A percentile compares a stretch with the other conserved stretches of the same genome.
Conservation (phyloP, 2,797 vertebrate species). For the Lepus oiostolus region DNA sequence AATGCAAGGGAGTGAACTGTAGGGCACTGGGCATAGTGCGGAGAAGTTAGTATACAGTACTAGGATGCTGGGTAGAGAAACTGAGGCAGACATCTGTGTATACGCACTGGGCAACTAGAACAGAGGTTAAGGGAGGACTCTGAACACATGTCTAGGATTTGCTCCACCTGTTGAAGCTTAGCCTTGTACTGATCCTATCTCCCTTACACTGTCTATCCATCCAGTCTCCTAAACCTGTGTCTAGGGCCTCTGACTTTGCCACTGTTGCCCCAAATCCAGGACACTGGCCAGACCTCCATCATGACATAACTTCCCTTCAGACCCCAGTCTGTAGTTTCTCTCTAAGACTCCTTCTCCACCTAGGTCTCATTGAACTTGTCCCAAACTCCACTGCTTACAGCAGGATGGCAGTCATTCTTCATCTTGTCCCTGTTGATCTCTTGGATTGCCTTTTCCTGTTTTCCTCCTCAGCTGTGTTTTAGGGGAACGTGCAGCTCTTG, state of each 20-base stretch:
- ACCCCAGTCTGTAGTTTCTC: background rate
- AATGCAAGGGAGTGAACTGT: background rate
- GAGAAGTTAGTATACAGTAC: background rate
- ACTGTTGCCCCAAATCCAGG: background rate
- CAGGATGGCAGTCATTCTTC: background rate
- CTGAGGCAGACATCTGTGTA: rapidly evolving
- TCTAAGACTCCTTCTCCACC: background rate
- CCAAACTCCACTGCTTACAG: background rate
- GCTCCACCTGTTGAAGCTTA: background rate
- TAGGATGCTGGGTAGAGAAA: background rate
- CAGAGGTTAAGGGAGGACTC: too few species aligned
- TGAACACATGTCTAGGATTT: rapidly evolving
- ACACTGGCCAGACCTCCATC: background rate
- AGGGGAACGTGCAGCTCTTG: rapidly evolving
- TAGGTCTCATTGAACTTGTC: background rate
- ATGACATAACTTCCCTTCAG: background rate
- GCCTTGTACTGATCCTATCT: background rate
- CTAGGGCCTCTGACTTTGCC: background rate
- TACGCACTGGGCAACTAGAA: rapidly evolving
- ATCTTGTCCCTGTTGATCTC: too few species aligned
- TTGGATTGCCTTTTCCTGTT: background rate
- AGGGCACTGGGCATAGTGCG: background rate
- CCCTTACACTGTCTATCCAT: background rate
- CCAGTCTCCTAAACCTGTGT: background rate
- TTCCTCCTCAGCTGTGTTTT: rapidly evolving